Conservation (phyloP, 2,797 vertebrate genomes). For the Sebastes vulpes region DNA sequence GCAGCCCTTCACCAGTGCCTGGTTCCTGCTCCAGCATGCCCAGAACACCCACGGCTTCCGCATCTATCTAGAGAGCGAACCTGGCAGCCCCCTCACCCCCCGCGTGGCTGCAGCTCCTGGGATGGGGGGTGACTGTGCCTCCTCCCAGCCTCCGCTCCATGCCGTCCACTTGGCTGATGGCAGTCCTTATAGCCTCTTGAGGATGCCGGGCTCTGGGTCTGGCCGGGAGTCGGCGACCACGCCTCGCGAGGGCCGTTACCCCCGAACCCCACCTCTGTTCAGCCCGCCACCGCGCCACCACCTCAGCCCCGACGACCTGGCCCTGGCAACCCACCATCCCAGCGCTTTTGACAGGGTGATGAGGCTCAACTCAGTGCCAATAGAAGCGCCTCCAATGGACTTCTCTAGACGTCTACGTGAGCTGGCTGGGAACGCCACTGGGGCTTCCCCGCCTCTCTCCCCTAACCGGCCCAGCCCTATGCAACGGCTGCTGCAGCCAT, state of each 20-base stretch:
- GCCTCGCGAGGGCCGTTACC: slow-evolving; percentile 93
- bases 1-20: slow-evolving; percentile 98
- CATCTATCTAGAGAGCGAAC: slow-evolving; percentile 99
- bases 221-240: slow-evolving; percentile 91
- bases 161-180: slow-evolving; percentile 96
- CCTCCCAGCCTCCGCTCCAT: slow-evolving; percentile 95
- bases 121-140: slow-evolving; percentile 96
- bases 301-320: slow-evolving; percentile 97
- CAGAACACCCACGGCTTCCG: slow-evolving; percentile 99
- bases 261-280: slow-evolving; percentile 96
- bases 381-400: slow-evolving; percentile 97
- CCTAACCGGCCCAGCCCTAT: slow-evolving; percentile 97
- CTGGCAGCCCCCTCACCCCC: slow-evolving; percentile 96
- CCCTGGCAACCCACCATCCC: slow-evolving; percentile 97
- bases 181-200: slow-evolving; percentile 97
- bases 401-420: slow-evolving; percentile 97
- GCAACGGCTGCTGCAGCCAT: slow-evolving; percentile 98
- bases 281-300: slow-evolving; percentile 97
- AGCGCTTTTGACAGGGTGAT: slow-evolving; percentile 99
- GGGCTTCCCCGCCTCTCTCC: slow-evolving; percentile 94
- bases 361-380: slow-evolving; percentile 96
- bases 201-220: slow-evolving; percentile 95
- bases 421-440: slow-evolving; percentile 94
- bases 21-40: slow-evolving; percentile 99
- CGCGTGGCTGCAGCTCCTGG: slow-evolving; percentile 95